These are phyloP conservation scores for Scortum barcoo DNA, from an alignment of 2,113 vertebrate species.

Conservation along the genomic window DNA sequence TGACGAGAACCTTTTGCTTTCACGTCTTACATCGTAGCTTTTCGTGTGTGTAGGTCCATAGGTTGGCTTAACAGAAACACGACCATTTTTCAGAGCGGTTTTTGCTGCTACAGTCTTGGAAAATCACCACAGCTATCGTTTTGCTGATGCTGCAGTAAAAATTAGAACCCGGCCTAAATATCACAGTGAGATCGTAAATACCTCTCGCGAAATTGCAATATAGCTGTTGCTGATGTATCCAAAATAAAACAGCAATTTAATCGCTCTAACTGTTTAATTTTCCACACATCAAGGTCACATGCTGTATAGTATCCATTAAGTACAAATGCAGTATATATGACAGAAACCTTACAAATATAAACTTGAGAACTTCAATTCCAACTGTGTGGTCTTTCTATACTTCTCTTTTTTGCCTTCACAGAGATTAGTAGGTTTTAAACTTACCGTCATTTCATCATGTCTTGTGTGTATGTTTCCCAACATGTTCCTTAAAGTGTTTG, in stretches of 20 bases:
- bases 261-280: neutral
- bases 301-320: neutral
- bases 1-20: constrained; percentile 65
- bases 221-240: neutral
- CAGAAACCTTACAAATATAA: neutral
- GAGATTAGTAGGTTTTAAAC: neutral
- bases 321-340: neutral
- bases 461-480: neutral
- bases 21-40: constrained; percentile 46
- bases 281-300: neutral
- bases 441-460: constrained; percentile 3
- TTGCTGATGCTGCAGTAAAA: neutral
- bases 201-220: neutral
- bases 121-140: neutral
- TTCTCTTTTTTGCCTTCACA: constrained; percentile 16
- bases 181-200: neutral
- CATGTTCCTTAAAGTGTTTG: constrained; percentile 1
- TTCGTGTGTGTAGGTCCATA: constrained; percentile 36
- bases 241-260: constrained; percentile 1
- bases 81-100: constrained; percentile 6
- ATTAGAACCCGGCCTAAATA: neutral
- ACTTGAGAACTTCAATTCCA: neutral
- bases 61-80: constrained; percentile 16
- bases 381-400: neutral
- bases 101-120: constrained; percentile 4